These are phyloP conservation scores for Setophaga petechia DNA, from an alignment of 2,113 vertebrate genomes.

Conservation along the genomic window DNA sequence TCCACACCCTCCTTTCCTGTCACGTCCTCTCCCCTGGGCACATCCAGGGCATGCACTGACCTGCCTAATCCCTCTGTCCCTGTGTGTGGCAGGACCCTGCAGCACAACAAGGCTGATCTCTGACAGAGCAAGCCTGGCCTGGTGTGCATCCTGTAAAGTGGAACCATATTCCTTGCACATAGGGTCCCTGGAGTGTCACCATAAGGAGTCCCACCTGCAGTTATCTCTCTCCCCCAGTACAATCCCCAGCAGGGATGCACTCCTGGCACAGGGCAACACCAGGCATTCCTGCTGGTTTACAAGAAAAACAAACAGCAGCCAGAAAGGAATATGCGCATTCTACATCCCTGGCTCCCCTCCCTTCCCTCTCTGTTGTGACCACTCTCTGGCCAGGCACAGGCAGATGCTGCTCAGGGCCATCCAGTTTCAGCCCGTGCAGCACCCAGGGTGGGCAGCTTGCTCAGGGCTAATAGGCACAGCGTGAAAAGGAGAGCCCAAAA, in stretches of 20 bases:
- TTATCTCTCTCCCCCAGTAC: background rate
- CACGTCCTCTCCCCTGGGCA: background rate
- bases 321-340: background rate
- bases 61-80: background rate
- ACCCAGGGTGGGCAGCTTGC: background rate
- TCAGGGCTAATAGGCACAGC: background rate
- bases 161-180: background rate
- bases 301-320: background rate
- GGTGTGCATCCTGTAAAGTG: background rate
- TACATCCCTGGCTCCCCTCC: background rate
- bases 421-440: background rate
- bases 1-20: background rate
- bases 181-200: background rate
- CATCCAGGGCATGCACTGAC: background rate
- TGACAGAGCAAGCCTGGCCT: background rate
- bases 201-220: background rate
- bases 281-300: background rate
- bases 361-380: fast-evolving
- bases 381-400: background rate
- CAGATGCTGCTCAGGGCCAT: background rate
- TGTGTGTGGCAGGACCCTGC: background rate
- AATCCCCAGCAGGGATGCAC: background rate
- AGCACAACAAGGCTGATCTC: background rate
- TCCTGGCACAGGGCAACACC: background rate
- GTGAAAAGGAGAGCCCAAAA: background rate